These are phyloP conservation scores for Takifugu ocellatus DNA, from an alignment of 2,797 vertebrate genomes.

Conservation along the genomic window DNA sequence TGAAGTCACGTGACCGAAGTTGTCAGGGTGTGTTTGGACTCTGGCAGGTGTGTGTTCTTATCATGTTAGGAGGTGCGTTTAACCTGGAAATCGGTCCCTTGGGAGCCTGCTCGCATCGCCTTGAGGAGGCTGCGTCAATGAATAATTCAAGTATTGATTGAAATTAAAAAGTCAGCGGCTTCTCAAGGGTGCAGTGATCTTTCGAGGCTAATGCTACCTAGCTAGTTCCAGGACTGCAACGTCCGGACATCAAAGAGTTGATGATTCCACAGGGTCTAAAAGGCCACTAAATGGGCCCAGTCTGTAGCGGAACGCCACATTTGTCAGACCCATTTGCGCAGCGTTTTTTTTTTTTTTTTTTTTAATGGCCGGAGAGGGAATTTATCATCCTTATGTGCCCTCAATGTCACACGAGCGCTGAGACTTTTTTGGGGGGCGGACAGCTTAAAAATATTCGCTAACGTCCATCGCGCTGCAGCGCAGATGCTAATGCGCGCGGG, in stretches of 20 bases:
- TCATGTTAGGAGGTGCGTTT: slow-evolving; percentile 20
- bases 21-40: slow-evolving; percentile 1
- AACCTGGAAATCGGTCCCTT: slow-evolving; percentile 18
- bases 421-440: slow-evolving; percentile 15
- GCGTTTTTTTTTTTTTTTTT: slow-evolving; percentile 49
- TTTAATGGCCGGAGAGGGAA: slow-evolving; percentile 40
- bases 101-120: slow-evolving; percentile 19
- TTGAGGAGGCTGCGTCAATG: slow-evolving; percentile 14
- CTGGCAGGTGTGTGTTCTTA: slow-evolving; percentile 18
- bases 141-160: slow-evolving; percentile 16
- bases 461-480: no score
- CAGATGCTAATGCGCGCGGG: no score
- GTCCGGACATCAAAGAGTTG: no score
- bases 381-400: slow-evolving; percentile 39
- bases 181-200: slow-evolving; percentile 20
- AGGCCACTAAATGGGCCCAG: slow-evolving; percentile 37
- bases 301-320: slow-evolving; percentile 23
- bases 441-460: no score
- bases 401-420: slow-evolving; percentile 42
- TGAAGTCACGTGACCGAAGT: neutral
- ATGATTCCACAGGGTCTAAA: slow-evolving; percentile 24
- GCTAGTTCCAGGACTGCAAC: neutral
- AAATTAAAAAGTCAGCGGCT: slow-evolving; percentile 26
- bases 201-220: slow-evolving; percentile 1
- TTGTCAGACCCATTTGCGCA: slow-evolving; percentile 45